Conservation (phyloP, 2,888 invertebrate species). For the Brachypalpus laphriformis region DNA sequence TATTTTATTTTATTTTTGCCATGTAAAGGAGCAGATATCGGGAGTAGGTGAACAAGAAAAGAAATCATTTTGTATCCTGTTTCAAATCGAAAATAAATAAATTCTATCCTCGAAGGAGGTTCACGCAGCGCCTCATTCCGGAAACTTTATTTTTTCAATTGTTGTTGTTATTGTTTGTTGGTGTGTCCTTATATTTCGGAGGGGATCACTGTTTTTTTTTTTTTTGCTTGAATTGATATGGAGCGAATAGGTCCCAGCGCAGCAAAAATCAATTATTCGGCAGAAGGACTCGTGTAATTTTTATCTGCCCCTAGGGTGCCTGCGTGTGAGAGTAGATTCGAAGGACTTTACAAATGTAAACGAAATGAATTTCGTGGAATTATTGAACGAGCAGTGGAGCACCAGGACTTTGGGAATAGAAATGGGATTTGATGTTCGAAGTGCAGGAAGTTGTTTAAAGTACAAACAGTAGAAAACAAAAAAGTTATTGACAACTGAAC, state of each 20-base stretch:
- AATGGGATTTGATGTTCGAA: background rate
- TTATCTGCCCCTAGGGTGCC: slow-evolving; percentile 57
- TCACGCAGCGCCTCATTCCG: slow-evolving; percentile 21
- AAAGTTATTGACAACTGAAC: too few relatives aligned
- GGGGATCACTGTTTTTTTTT: too few relatives aligned
- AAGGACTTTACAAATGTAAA: slow-evolving; percentile 33
- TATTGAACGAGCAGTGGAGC: slow-evolving; percentile 32
- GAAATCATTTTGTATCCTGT: slow-evolving; percentile 65
- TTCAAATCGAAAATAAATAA: slow-evolving; percentile 73
- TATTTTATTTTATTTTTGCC: background rate
- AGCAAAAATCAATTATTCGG: slow-evolving; percentile 55
- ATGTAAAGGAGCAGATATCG: background rate
- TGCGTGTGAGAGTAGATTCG: slow-evolving; percentile 30
- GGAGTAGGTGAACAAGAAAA: slow-evolving; percentile 9
- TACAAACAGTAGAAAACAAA: too few relatives aligned
- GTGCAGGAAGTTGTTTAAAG: too few relatives aligned
- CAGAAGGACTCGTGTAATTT: slow-evolving; percentile 67
- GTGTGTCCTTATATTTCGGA: background rate
- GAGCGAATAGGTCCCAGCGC: slow-evolving; percentile 23
- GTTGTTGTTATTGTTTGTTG: slow-evolving; percentile 17
- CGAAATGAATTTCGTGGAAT: slow-evolving; percentile 42
- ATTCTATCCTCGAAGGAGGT: slow-evolving; percentile 52
- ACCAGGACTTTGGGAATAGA: slow-evolving; percentile 15
- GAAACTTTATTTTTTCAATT: slow-evolving; percentile 40
- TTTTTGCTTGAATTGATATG: slow-evolving; percentile 33